Evolutionary conservation across 2,113 vertebrate species (phyloP), one percentile per base, ranked within the genome.

Genomic region (Neotragus pygmaeus): DNA sequence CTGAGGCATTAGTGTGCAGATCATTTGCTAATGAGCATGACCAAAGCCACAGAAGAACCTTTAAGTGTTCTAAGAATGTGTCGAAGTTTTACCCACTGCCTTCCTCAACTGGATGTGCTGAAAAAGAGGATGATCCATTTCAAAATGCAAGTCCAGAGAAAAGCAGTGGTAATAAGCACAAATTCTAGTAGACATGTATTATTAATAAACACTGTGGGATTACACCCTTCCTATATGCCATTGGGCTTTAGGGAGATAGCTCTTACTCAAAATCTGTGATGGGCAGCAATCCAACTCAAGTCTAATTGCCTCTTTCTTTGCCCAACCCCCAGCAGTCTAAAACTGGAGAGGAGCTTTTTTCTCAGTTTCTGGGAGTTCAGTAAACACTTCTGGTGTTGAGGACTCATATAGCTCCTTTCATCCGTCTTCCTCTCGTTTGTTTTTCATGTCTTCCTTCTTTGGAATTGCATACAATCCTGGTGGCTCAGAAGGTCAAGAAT

Each of bases 11-110:
- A 75, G 73, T 93, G 66, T 89, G 60, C 88, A 91, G 60, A 73
- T 96, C 57, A 78, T 85, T 96, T 97, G 91, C 86, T 95, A 98
- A 96, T 97, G 86, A 97, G 91, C 91, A 90, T 2, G 51, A 33
- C 64, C 11, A 58, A 27, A 60, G 47, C 51, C 58, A 58, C 21
- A 91, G 88, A 84, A 89, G 96, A 86, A 94, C n/a, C 43, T 93
- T 94, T 91, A 94, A 95, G 78, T 80, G 64, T 16, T 49, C 47
- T 64, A 84, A 58, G n/a, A 93, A 82, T 70, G 84, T 70, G 2
- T 17, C 55, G 21, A 91, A 30, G 77, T 82, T 83, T 45, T 70
- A 43, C 11, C 4, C 7, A 77, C 14, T 36, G 13, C 15, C 43
- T 86, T 51, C 39, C 45, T 33, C 47, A 16, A 60, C 57, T 66